A percentile compares a stretch with the other conserved stretches of the same genome.
Conservation (phyloP, 1,140 invertebrate genomes). For the Aphelinus certus region DNA sequence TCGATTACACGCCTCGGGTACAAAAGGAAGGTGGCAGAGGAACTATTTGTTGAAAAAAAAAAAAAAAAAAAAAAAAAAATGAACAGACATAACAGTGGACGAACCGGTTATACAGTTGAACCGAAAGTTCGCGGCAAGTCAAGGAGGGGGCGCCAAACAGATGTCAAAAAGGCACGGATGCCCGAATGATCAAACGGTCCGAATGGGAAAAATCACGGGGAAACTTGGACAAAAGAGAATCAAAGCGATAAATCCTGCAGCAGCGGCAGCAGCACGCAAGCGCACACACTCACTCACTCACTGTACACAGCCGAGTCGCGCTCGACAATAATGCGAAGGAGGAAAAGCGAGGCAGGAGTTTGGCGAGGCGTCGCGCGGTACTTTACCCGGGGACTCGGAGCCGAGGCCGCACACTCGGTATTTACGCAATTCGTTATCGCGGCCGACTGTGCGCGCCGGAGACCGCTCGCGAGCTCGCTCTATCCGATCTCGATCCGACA, state of each 20-base stretch:
- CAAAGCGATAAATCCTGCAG: slow-evolving; percentile 9
- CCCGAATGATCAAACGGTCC: slow-evolving; percentile 12
- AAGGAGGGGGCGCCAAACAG: background rate
- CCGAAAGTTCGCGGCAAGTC: too few species aligned
- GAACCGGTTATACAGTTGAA: too few species aligned
- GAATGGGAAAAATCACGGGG: slow-evolving; percentile 3
- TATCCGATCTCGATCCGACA: too few species aligned
- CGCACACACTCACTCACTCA: too few species aligned
- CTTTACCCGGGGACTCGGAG: background rate
- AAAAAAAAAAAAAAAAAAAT: too few species aligned
- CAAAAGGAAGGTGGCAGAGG: too few species aligned
- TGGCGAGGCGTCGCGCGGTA: background rate
- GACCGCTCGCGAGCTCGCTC: too few species aligned
- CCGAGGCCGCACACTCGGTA: slow-evolving; percentile 16
- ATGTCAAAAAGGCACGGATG: slow-evolving; percentile 13
- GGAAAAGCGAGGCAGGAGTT: background rate
- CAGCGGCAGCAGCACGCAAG: background rate
- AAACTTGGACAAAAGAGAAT: slow-evolving; percentile 19
- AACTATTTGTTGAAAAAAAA: too few species aligned
- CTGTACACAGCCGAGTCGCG: background rate
- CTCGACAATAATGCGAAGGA: slow-evolving; percentile 11
- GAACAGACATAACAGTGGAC: too few species aligned
- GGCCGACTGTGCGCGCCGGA: background rate
- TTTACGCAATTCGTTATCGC: slow-evolving; percentile 28
- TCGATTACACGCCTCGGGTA: too few species aligned